A percentile compares a stretch with the other conserved stretches of the same genome.
Conservation (phyloP, 2,113 vertebrate genomes). For the Apeltes quadracus region DNA sequence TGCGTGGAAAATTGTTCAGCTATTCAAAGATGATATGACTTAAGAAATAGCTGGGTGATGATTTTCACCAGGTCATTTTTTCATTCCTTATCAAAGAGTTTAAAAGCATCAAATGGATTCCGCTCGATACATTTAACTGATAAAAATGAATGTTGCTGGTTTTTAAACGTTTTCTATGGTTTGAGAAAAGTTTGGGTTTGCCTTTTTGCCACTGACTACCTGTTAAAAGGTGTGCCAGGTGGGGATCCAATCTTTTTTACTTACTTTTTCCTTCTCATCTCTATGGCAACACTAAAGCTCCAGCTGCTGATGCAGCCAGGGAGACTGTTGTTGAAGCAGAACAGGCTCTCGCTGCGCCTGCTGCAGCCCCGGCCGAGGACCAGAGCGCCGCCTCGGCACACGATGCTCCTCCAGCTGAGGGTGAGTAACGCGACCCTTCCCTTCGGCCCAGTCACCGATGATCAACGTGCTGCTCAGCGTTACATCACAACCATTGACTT, state of each 20-base stretch:
- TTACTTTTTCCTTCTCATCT: constrained; percentile 25
- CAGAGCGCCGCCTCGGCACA: constrained; percentile 22
- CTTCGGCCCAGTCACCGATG: background rate
- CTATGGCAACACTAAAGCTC: constrained; percentile 23
- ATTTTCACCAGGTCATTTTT: constrained; percentile 23
- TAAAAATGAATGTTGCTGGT: background rate
- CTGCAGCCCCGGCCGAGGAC: constrained; percentile 29
- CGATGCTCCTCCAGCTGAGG: constrained; percentile 46
- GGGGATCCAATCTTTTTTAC: background rate
- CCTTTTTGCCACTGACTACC: background rate
- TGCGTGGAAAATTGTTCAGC: constrained; percentile 61
- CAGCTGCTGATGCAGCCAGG: constrained; percentile 24
- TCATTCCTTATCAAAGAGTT: background rate
- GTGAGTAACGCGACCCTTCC: constrained; percentile 24
- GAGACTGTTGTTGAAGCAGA: constrained; percentile 20
- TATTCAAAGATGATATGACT: constrained; percentile 58
- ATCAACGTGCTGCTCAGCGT: background rate
- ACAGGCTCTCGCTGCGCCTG: constrained; percentile 2
- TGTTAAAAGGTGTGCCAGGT: background rate
- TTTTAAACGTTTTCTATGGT: background rate
- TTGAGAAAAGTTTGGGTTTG: background rate
- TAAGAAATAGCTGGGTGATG: constrained; percentile 39
- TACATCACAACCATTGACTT: background rate
- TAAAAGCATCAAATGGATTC: background rate
- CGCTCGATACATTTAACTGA: background rate